Evolutionary conservation across 2,888 invertebrate genomes (phyloP).

Genomic region (Mythimna pallens): DNA sequence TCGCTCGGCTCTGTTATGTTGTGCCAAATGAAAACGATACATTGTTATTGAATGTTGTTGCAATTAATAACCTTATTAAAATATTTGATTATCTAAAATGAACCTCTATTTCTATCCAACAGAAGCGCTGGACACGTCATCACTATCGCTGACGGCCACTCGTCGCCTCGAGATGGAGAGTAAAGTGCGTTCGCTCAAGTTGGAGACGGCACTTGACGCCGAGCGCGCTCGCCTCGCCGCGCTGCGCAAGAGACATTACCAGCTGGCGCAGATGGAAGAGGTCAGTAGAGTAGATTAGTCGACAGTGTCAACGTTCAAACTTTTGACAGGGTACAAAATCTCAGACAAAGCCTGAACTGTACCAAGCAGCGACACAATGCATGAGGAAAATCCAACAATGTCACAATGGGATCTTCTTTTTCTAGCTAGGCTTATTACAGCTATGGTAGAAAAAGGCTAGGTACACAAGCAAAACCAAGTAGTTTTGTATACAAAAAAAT

Average conservation of each 20-base stretch:
- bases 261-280: conserved; percentile 93
- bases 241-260: conserved; percentile 97
- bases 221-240: conserved; percentile 96
- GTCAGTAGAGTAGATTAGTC: conserved; percentile 55
- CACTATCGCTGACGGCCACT: conserved; percentile 97
- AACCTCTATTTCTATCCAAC: conserved; percentile 53
- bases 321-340: neutral
- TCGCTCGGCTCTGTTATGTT: no score
- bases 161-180: conserved; percentile 99
- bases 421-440: neutral
- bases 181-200: conserved; percentile 97
- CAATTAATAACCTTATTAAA: no score
- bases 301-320: neutral
- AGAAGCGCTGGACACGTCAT: conserved; percentile 97
- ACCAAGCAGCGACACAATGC: neutral
- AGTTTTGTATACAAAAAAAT: neutral
- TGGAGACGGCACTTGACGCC: conserved; percentile 97
- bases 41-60: no score
- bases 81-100: neutral
- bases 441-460: neutral
- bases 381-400: neutral
- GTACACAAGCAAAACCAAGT: neutral
- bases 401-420: neutral
- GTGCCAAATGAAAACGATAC: no score
- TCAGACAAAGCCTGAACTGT: neutral